Evolutionary conservation across 2,113 vertebrate species (phyloP), one percentile per base, ranked within the genome.

Genomic region (Cephalopterus ornatus): DNA sequence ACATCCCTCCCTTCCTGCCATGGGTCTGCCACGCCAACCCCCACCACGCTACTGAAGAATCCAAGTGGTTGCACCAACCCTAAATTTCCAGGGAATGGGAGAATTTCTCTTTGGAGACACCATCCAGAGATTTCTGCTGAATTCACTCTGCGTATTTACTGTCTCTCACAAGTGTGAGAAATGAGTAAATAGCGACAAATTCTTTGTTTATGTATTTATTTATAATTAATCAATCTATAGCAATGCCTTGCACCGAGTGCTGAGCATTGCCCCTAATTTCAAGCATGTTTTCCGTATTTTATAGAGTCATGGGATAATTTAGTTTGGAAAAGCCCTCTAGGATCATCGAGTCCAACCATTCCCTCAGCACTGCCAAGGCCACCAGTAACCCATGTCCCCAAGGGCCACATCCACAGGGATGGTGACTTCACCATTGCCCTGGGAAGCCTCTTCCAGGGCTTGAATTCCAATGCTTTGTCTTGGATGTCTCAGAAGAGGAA

Each of bases 101-200:
- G 32, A 2, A 11, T 22, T 86, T 62, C 46, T 28, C 46, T 61
- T 46, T 2, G 7, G 52, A 56, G 52, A 9, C 20, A 11, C 7
- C 47, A 14, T 4, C 12, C 24, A 14, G 71, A 58, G 30, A 3
- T 33, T 83, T 12, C 15, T 56, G 5, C 14, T 55, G 41, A 58
- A 16, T 33, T 76, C 27, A 12, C 8, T 24, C 23, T 3, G 18
- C 0, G 0, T 9, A 1, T 53, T 85, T 37, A 22, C 9, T 30
- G 1, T 20, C 72, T 58, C 26, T 58, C 11, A 8, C 5, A 12
- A 41, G 4, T 1, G 7, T 6, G 26, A 47, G 42, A 37, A 76
- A 16, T 22, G 12, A 37, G 17, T 22, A 32, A 37, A 21, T 13
- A 52, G 6, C n/a, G 26, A 39, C 14, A 11, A 58, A 32, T 65